phyloP scores from a whole-genome alignment of 2,797 vertebrate genomes.

The Chloroceryle amazona region DNA sequence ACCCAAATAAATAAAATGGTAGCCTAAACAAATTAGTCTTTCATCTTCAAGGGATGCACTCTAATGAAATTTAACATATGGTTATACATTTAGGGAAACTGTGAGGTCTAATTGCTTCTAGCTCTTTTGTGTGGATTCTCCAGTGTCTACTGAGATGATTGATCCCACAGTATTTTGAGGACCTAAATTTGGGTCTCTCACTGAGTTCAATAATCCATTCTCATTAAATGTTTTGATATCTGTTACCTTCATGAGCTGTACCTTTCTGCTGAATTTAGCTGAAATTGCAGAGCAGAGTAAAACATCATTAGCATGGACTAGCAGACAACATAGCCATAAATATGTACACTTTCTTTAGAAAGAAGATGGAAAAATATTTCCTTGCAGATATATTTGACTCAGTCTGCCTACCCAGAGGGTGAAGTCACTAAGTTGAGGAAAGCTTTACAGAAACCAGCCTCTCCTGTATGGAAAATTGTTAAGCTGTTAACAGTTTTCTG shows the following conservation, averaged over 20 bases:
- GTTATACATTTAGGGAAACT: neutral
- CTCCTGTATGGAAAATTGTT: neutral
- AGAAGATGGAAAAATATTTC: neutral
- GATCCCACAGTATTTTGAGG: neutral
- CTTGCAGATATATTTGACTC: neutral
- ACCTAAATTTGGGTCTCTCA: neutral
- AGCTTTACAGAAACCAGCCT: neutral
- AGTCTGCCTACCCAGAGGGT: neutral
- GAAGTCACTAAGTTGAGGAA: neutral
- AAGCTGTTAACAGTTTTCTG: neutral
- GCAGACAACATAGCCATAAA: neutral
- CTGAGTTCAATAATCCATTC: neutral
- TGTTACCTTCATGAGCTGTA: neutral
- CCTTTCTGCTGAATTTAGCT: neutral
- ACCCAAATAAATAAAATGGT: neutral
- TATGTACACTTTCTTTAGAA: neutral
- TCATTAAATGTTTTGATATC: accelerated
- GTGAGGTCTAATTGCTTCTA: neutral
- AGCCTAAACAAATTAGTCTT: neutral
- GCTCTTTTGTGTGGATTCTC: accelerated
- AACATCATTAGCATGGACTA: neutral
- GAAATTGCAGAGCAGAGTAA: neutral
- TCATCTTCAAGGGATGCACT: neutral
- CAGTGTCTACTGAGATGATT: neutral
- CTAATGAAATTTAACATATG: neutral